These are phyloP conservation scores for Trichosurus vulpecula DNA, from an alignment of 2,797 vertebrate genomes.

Conservation along the genomic window DNA sequence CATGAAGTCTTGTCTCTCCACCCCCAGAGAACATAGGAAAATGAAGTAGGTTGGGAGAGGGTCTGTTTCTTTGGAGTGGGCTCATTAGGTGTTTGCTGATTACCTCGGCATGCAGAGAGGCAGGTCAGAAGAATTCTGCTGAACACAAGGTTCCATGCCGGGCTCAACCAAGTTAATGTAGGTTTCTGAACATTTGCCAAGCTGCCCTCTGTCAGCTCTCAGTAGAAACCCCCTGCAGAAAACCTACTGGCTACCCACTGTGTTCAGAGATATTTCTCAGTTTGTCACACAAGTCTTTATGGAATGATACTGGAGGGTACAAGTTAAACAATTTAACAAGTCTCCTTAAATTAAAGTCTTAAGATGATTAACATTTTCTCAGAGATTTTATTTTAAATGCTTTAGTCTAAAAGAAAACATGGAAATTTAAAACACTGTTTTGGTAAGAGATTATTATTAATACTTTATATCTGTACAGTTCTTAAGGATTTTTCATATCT, in stretches of 20 bases:
- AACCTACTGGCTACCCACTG: constrained; percentile 87
- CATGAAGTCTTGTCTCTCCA: constrained; percentile 95
- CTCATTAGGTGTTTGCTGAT: constrained; percentile 99
- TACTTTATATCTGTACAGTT: neutral
- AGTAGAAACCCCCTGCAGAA: constrained; percentile 85
- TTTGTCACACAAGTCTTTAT: constrained; percentile 87
- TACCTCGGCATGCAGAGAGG: constrained; percentile 92
- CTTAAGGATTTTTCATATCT: neutral
- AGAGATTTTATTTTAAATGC: constrained; percentile 11
- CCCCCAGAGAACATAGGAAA: constrained; percentile 92
- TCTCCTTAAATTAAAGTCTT: constrained; percentile 64
- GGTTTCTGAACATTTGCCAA: constrained; percentile 92
- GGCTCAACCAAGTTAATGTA: constrained; percentile 93
- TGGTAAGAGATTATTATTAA: neutral
- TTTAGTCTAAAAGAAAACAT: neutral
- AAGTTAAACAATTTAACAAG: constrained; percentile 57
- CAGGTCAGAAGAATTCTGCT: constrained; percentile 98
- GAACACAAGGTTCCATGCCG: constrained; percentile 97
- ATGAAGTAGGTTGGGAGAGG: constrained; percentile 90
- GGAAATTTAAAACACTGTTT: neutral
- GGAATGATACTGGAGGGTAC: constrained; percentile 38
- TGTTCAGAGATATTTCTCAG: constrained; percentile 85
- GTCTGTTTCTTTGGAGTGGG: constrained; percentile 94
- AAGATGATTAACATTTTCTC: constrained; percentile 58
- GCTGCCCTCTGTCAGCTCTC: constrained; percentile 89